phyloP scores from a whole-genome alignment of 1,140 invertebrate species.

The Drosophila trapezifrons region DNA sequence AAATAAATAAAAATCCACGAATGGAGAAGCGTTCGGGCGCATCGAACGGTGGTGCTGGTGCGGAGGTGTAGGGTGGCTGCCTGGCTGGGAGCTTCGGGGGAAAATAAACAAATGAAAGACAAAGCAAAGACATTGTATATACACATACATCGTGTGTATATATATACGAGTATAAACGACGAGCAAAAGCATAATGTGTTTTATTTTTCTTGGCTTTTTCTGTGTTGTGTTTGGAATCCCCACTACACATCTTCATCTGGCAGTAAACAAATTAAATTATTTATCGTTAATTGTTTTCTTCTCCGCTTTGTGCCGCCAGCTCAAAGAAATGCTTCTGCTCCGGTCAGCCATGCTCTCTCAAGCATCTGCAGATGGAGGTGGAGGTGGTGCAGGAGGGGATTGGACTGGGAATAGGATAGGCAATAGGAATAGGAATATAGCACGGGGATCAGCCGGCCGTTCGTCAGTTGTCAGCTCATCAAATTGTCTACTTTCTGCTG shows the following conservation, averaged over 20 bases:
- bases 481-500: slow-evolving; percentile 71
- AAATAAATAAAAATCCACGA: slow-evolving; percentile 69
- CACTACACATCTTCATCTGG: slow-evolving; percentile 23
- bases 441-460: slow-evolving; percentile 15
- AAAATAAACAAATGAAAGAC: slow-evolving; percentile 63
- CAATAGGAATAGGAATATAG: slow-evolving; percentile 2
- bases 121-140: slow-evolving; percentile 10
- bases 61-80: not conserved
- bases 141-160: not conserved
- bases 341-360: slow-evolving; percentile 7
- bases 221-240: slow-evolving; percentile 6
- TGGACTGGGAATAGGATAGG: not conserved
- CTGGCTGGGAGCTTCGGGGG: not conserved
- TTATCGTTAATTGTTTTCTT: slow-evolving; percentile 66
- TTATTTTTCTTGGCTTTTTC: slow-evolving; percentile 11
- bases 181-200: slow-evolving; percentile 21
- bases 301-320: slow-evolving; percentile 18
- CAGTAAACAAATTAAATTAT: slow-evolving; percentile 73
- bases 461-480: slow-evolving; percentile 40
- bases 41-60: slow-evolving; percentile 27
- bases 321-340: slow-evolving; percentile 20
- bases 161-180: not conserved
- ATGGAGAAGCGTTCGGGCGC: slow-evolving; percentile 62
- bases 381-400: not conserved
- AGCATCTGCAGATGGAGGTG: not conserved